Percentiles rank a stretch among this genome's conserved stretches.
Evolutionary conservation across 2,888 invertebrate genomes (phyloP).

Genomic region (Cosmorhoe ocellata): DNA sequence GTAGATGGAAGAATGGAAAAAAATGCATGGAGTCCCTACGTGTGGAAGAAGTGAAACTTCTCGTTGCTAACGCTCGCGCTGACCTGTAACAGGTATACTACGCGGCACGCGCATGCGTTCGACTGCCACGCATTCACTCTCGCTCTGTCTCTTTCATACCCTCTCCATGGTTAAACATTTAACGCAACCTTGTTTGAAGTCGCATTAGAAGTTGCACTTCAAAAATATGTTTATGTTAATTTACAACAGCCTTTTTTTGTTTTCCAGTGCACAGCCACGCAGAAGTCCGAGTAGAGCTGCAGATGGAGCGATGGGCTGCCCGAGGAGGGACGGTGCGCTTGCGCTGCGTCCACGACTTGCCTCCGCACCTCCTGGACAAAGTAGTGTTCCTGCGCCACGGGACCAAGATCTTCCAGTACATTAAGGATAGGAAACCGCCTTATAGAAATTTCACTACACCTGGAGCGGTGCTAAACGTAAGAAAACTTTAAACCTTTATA

Average conservation of each 20-base stretch:
- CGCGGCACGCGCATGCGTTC: too few species aligned
- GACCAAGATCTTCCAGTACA: constrained; percentile 90
- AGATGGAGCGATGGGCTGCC: constrained; percentile 88
- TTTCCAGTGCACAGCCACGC: constrained; percentile 70
- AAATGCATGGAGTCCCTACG: too few species aligned
- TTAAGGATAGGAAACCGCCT: constrained; percentile 89
- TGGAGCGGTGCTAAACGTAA: constrained; percentile 90
- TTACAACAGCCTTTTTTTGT: neutral
- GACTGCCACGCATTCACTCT: too few species aligned
- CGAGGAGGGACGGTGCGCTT: constrained; percentile 87
- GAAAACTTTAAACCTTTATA: constrained; percentile 47
- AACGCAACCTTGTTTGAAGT: too few species aligned
- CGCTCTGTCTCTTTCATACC: too few species aligned
- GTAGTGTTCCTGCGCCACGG: constrained; percentile 88
- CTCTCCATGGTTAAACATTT: too few species aligned
- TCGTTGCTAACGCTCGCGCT: too few species aligned
- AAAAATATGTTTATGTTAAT: too few species aligned
- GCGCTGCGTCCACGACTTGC: constrained; percentile 89
- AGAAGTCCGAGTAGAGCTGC: constrained; percentile 85
- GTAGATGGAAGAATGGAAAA: too few species aligned
- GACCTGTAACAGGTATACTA: too few species aligned
- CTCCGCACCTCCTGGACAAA: constrained; percentile 88
- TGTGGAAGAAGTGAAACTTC: too few species aligned
- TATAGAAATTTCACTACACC: constrained; percentile 85
- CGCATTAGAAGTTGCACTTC: too few species aligned